Conservation (phyloP, 2,888 invertebrate genomes). For the Marasmarcha lunaedactyla region DNA sequence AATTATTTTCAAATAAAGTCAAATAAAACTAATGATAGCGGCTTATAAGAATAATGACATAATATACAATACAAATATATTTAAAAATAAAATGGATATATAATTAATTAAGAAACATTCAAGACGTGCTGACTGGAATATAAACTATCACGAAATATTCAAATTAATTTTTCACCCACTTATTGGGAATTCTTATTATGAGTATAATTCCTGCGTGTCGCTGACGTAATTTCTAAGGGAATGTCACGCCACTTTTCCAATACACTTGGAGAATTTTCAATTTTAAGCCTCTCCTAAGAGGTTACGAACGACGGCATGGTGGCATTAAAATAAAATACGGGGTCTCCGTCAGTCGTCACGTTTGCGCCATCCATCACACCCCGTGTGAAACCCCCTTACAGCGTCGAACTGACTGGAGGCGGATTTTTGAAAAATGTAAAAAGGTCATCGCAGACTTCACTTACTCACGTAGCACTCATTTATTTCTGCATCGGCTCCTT, state of each 20-base stretch:
- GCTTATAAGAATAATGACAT: no score
- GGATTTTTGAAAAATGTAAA: conserved; percentile 69
- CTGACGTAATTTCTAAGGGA: conserved; percentile 8
- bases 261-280: conserved; percentile 62
- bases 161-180: neutral
- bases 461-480: conserved; percentile 46
- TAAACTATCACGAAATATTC: no score
- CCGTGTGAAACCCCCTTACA: conserved; percentile 31
- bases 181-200: no score
- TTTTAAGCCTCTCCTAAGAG: conserved; percentile 51
- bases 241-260: conserved; percentile 33
- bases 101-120: no score
- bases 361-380: conserved; percentile 59
- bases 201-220: neutral
- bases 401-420: conserved; percentile 46
- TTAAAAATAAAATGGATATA: no score
- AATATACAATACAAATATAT: no score
- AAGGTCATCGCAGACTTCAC: conserved; percentile 48
- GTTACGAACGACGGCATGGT: conserved; percentile 27
- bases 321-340: conserved; percentile 63
- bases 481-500: conserved; percentile 47
- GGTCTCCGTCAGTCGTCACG: conserved; percentile 51
- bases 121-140: no score
- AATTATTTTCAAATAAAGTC: no score
- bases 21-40: no score